Evolutionary conservation across 2,888 invertebrate genomes (phyloP).

Genomic region (Iphiclides podalirius): DNA sequence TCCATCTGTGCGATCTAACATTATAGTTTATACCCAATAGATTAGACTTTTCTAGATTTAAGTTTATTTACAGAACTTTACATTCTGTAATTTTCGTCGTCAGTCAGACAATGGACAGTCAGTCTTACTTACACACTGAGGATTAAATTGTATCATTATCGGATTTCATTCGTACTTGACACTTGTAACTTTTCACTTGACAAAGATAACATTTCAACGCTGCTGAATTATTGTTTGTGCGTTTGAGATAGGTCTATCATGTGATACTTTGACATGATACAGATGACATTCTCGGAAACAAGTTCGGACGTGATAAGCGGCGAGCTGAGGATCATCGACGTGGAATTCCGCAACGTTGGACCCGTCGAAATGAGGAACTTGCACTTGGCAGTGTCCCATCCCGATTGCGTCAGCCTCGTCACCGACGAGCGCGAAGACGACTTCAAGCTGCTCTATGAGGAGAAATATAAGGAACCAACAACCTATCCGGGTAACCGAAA

Average conservation of each 20-base stretch:
- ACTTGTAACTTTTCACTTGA: too few relatives aligned
- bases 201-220: too few relatives aligned
- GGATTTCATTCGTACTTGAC: too few relatives aligned
- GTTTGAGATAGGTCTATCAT: too few relatives aligned
- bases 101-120: too few relatives aligned
- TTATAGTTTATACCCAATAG: not conserved
- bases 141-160: too few relatives aligned
- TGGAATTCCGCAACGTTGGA: constrained; percentile 86
- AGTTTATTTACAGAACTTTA: constrained; percentile 2
- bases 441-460: constrained; percentile 52
- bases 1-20: too few relatives aligned
- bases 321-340: constrained; percentile 84
- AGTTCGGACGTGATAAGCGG: constrained; percentile 85
- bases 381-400: constrained; percentile 84
- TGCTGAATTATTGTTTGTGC: too few relatives aligned
- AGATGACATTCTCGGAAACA: constrained; percentile 86
- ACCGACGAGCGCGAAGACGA: constrained; percentile 39
- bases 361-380: constrained; percentile 82
- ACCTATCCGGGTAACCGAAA: constrained; percentile 54
- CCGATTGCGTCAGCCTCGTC: constrained; percentile 82
- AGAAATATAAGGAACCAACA: constrained; percentile 74
- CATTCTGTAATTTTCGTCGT: too few relatives aligned
- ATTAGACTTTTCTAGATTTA: not conserved
- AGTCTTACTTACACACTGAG: too few relatives aligned
- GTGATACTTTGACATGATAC: constrained; percentile 15